Conservation (phyloP, 2,888 invertebrate species). For the Ryuthela nishihirai region DNA sequence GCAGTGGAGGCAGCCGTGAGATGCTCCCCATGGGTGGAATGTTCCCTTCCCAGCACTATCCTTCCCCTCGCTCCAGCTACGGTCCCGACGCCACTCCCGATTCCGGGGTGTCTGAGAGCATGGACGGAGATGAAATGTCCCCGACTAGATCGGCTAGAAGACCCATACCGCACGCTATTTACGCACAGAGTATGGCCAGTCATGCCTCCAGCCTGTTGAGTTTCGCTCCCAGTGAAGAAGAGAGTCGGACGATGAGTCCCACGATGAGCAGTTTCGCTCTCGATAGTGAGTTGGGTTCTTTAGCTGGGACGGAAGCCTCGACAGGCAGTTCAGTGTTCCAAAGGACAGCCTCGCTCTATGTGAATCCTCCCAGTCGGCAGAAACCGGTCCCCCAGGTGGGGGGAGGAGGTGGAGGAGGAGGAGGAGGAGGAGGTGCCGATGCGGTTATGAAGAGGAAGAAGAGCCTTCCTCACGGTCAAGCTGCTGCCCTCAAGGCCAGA, state of each 20-base stretch:
- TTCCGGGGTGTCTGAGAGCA: conserved; percentile 45
- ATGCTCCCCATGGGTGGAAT: conserved; percentile 3
- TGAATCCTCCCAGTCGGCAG: conserved; percentile 27
- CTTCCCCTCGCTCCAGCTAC: conserved; percentile 24
- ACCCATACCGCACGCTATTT: conserved; percentile 38
- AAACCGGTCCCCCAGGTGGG: conserved; percentile 1
- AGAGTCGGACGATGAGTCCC: conserved; percentile 20
- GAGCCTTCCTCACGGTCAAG: conserved; percentile 80
- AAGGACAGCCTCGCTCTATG: conserved; percentile 34
- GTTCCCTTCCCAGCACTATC: background rate
- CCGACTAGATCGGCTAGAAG: conserved; percentile 37
- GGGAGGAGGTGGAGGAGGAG: conserved; percentile 39
- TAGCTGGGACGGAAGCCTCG: conserved; percentile 1
- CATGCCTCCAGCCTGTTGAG: conserved; percentile 30
- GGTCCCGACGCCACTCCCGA: conserved; percentile 45
- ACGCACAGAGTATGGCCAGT: conserved; percentile 24
- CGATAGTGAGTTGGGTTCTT: conserved; percentile 18
- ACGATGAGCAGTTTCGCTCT: conserved; percentile 23
- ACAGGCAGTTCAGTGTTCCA: conserved; percentile 13
- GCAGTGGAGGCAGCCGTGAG: conserved; percentile 2
- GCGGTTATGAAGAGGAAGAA: conserved; percentile 83
- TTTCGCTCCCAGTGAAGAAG: conserved; percentile 34
- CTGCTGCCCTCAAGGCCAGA: conserved; percentile 72
- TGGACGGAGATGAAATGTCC: conserved; percentile 43
- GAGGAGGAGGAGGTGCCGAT: conserved; percentile 50